Percentiles rank a stretch among this genome's conserved stretches.
These are phyloP conservation scores for Pipistrellus pipistrellus DNA, from an alignment of 2,797 vertebrate species.

Conservation along the genomic window DNA sequence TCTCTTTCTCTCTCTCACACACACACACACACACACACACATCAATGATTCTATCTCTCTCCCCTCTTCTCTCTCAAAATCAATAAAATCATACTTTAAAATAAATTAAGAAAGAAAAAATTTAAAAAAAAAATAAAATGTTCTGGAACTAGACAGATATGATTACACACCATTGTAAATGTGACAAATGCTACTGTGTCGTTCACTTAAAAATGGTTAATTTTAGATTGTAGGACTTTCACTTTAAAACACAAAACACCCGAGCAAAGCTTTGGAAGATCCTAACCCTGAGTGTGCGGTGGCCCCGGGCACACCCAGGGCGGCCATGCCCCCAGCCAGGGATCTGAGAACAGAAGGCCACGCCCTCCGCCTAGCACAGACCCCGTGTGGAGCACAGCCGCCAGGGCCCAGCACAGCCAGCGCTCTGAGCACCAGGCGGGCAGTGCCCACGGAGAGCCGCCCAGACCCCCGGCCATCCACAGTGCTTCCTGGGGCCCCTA, in stretches of 20 bases:
- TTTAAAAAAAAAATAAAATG: too few relatives aligned
- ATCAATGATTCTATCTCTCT: too few relatives aligned
- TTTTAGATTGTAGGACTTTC: not conserved
- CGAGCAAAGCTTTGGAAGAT: not conserved
- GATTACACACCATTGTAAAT: rapidly evolving
- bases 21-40: too few relatives aligned
- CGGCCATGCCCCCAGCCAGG: rapidly evolving
- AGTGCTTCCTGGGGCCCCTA: not conserved
- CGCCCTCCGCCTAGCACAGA: rapidly evolving
- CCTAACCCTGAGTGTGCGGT: rapidly evolving
- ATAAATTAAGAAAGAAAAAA: too few relatives aligned
- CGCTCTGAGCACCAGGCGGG: rapidly evolving
- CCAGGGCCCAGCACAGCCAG: rapidly evolving
- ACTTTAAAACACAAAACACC: not conserved
- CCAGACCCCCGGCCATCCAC: rapidly evolving
- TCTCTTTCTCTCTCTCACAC: too few relatives aligned
- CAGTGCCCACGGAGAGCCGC: not conserved
- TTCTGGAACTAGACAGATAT: rapidly evolving
- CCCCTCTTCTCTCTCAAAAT: too few relatives aligned
- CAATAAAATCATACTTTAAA: too few relatives aligned
- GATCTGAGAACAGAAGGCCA: not conserved
- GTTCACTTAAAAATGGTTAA: not conserved
- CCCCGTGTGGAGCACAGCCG: rapidly evolving
- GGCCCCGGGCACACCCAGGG: too few relatives aligned
- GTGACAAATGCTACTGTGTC: rapidly evolving